Base-by-base conservation (phyloP, 2,888 invertebrate genomes). In the Plebejus argus region DNA sequence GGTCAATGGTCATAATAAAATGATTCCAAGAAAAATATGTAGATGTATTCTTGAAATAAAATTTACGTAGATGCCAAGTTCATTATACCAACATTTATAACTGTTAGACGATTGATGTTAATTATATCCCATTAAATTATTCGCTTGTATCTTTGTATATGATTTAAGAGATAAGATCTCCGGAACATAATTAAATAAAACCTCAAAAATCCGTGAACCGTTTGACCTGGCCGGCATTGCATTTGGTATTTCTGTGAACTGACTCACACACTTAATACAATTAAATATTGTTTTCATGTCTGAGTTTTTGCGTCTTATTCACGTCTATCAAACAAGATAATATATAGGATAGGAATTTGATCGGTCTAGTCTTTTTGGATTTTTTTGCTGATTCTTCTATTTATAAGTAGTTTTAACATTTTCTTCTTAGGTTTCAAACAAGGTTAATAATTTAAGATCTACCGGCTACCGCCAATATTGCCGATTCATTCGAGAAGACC, bases 151-250 rank as follows among this genome's bases (percentile, higher is more conserved):
- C 61, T 66, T 20, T 58, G n/a, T 28, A 18, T 66, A 28, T 66
- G 10, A 61, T 66, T 66, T 12, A 33, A 28, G 5, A 28, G 66
- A 66, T 33, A 33, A 28, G 28, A 66, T 66, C 66, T 33, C 15
- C 28, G 15, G 66, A 66, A 18, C 28, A 6, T 15, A 66, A 66
- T 66, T 28, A 28, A 66, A 66, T 66, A 66, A 66, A 66, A 66
- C 66, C 66, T 66, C 28, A 28, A 28, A 66, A 66, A 66, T 33
- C 66, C 15, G 28, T 66, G 66, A 66, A 66, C 66, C 66, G 66
- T 66, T 66, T 66, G 28, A 66, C 66, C 28, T 15, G 28, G 28
- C 28, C 66, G 28, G 33, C 66, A 66, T 33, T 33, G 33, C 66
- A 61, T 61, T 61, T 12, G 1, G 66, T 66, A 33, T 66, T 61